Evolutionary conservation across 2,888 invertebrate genomes (phyloP).

Genomic region (Ormyrus rosae): DNA sequence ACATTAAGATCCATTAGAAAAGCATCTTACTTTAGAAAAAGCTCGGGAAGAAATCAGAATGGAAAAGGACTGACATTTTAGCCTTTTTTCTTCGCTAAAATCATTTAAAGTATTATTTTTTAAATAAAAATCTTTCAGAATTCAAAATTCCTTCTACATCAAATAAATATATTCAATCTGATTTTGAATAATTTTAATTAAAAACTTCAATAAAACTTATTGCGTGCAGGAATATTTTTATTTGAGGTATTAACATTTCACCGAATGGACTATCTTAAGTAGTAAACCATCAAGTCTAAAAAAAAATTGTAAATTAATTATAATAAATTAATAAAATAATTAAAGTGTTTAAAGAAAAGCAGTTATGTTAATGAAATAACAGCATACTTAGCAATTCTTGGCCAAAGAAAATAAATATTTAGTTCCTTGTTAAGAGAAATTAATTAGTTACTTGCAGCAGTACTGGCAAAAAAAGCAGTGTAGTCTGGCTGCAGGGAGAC

Average conservation of each 20-base stretch:
- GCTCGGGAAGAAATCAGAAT: conserved; percentile 38
- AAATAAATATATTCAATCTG: too few species aligned
- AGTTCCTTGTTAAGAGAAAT: conserved; percentile 32
- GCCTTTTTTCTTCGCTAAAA: conserved; percentile 11
- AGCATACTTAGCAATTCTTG: neutral
- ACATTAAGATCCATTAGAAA: conserved; percentile 58
- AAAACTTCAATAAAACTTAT: too few species aligned
- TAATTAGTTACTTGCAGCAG: conserved; percentile 28
- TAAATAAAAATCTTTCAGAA: neutral
- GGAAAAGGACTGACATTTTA: conserved; percentile 3
- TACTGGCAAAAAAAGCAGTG: conserved; percentile 6
- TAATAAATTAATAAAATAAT: conserved; percentile 13
- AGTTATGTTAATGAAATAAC: conserved; percentile 16
- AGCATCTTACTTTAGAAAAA: conserved; percentile 56
- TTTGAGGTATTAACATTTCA: too few species aligned
- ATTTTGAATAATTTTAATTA: too few species aligned
- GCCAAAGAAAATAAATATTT: neutral
- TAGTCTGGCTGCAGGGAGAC: neutral
- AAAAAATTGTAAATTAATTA: neutral
- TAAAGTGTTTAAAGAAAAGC: neutral
- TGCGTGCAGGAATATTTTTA: too few species aligned
- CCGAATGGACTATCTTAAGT: too few species aligned
- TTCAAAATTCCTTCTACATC: too few species aligned
- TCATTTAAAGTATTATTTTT: conserved; percentile 6
- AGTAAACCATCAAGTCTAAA: neutral